Evolutionary conservation across 1,140 invertebrate genomes (phyloP), one percentile per base, ranked within the genome.

Genomic region (Ceratitis capitata): DNA sequence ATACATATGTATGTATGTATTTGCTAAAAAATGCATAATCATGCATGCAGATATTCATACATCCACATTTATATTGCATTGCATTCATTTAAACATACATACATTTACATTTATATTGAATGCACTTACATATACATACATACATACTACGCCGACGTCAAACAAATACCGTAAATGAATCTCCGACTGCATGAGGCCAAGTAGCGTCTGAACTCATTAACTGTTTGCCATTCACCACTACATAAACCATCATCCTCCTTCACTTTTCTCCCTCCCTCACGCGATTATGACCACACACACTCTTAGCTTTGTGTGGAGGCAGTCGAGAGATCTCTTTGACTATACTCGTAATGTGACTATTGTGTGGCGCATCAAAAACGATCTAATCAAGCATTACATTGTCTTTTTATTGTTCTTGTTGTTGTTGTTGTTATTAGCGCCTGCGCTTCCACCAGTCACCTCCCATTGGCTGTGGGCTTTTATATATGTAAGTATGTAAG

Each of bases 341-440:
- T 47, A n/a, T n/a, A n/a, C n/a, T n/a, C n/a, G n/a, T n/a, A 78
- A 78, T 42, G 69, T 23, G 9, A 2, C 69, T 47, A 78, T 78
- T 45, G 69, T 45, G 69, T 78, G 19, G 39, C 69, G 39, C 69
- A 78, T 45, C 69, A 23, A n/a, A 10, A 3, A 56, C 58, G 39
- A 78, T 78, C 69, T 78, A 78, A 78, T 78, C 69, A 78, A 78
- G 39, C 69, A 23, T 45, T 78, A n/a, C 69, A 78, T 78, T 78
- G 39, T 78, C n/a, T n/a, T n/a, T n/a, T n/a, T n/a, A n/a, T n/a
- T n/a, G n/a, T n/a, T n/a, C n/a, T n/a, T n/a, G n/a, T n/a, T n/a
- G n/a, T n/a, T n/a, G n/a, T n/a, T n/a, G n/a, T n/a, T n/a, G 32
- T 78, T 78, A 39, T 23, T 45, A 42, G 69, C 69, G 69, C 69